These are phyloP conservation scores for Saguinus imperator DNA, from an alignment of 2,113 vertebrate species.

Conservation along the genomic window DNA sequence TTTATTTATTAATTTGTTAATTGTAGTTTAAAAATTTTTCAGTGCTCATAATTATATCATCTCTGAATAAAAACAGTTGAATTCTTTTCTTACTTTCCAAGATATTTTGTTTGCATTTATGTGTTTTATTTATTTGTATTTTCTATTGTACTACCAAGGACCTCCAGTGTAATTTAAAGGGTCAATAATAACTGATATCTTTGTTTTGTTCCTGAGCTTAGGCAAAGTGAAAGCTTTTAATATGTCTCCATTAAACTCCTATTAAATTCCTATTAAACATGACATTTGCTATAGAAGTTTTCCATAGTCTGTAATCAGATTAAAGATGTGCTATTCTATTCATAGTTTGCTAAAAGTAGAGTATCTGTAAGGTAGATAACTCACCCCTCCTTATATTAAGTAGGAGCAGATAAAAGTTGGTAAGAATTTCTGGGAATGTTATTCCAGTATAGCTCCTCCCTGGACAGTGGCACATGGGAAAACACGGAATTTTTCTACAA, in stretches of 20 bases:
- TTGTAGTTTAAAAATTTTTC: not conserved
- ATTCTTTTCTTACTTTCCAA: conserved; percentile 2
- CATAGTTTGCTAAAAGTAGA: not conserved
- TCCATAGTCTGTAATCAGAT: not conserved
- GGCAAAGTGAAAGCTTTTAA: not conserved
- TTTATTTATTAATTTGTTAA: not conserved
- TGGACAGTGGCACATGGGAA: not conserved
- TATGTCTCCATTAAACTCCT: not conserved
- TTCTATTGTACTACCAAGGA: not conserved
- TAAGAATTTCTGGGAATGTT: conserved; percentile 7
- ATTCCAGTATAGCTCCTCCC: not conserved
- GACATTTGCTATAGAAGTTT: conserved; percentile 29
- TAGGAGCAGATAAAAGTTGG: not conserved
- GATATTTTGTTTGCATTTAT: not conserved
- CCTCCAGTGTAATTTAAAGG: not conserved
- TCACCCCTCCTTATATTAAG: not conserved
- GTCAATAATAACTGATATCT: not conserved
- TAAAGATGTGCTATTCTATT: not conserved
- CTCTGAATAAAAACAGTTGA: not conserved
- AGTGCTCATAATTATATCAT: not conserved
- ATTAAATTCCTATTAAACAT: conserved; percentile 25
- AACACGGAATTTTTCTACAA: not conserved
- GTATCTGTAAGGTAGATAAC: not conserved
- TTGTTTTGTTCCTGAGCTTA: not conserved
- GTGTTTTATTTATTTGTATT: not conserved